Conservation (phyloP, 2,797 vertebrate species). For the Lateolabrax maculatus region DNA sequence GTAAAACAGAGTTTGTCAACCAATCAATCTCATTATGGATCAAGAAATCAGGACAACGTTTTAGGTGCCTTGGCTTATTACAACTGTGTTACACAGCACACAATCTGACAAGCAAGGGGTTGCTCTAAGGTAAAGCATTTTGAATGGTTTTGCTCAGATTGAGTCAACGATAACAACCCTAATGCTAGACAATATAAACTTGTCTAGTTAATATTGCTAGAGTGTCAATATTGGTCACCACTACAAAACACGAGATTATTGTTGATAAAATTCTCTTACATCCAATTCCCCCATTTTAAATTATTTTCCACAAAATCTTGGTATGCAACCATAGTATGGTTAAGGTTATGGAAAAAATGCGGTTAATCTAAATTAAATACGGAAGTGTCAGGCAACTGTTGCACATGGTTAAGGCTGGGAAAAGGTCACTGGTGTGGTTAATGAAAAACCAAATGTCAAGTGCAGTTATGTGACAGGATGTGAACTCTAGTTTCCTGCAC, state of each 20-base stretch:
- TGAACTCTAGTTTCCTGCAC: background rate
- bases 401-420: background rate
- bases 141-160: background rate
- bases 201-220: too few species aligned
- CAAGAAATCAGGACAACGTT: background rate
- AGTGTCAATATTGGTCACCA: background rate
- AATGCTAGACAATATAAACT: background rate
- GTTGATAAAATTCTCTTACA: too few species aligned
- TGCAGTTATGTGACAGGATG: background rate
- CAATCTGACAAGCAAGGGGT: background rate
- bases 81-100: background rate
- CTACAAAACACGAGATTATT: background rate
- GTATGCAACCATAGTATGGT: background rate
- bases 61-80: background rate
- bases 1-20: background rate
- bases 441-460: background rate
- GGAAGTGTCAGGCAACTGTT: background rate
- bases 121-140: background rate
- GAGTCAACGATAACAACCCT: background rate
- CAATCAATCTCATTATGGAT: background rate
- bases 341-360: background rate
- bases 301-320: background rate
- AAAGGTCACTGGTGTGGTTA: background rate
- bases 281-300: too few species aligned
- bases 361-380: background rate